These are phyloP conservation scores for Heterocephalus glaber DNA, from an alignment of 2,113 vertebrate genomes.

Conservation along the genomic window DNA sequence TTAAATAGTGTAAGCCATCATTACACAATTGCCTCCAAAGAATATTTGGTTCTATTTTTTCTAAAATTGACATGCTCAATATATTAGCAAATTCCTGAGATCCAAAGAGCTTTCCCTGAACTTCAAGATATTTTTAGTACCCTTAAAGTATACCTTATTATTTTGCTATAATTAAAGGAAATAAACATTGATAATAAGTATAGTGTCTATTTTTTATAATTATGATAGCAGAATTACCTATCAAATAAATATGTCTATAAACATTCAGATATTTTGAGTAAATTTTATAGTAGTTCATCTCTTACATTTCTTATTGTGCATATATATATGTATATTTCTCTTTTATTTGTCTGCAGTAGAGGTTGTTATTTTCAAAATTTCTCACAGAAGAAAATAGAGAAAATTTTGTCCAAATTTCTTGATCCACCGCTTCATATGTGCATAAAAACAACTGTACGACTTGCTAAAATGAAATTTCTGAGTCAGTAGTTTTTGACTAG, in stretches of 20 bases:
- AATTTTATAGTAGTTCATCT: background rate
- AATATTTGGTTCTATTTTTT: background rate
- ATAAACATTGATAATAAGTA: background rate
- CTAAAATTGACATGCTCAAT: background rate
- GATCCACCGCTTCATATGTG: background rate
- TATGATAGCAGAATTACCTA: background rate
- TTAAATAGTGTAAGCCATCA: background rate
- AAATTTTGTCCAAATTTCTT: background rate
- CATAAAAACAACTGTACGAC: background rate
- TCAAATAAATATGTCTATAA: background rate
- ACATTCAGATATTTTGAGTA: background rate
- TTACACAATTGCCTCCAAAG: background rate
- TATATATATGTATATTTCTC: background rate
- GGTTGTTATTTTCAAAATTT: background rate
- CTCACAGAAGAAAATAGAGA: background rate
- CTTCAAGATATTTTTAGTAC: background rate
- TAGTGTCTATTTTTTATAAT: background rate
- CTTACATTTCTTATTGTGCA: background rate
- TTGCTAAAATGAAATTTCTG: background rate
- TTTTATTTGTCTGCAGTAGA: background rate
- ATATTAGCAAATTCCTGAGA: background rate
- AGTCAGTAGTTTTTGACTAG: background rate
- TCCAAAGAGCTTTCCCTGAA: background rate
- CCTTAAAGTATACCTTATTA: background rate
- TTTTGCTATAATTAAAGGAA: background rate